Evolutionary conservation across 2,797 vertebrate genomes (phyloP).

Genomic region (Ispidina lecontei): DNA sequence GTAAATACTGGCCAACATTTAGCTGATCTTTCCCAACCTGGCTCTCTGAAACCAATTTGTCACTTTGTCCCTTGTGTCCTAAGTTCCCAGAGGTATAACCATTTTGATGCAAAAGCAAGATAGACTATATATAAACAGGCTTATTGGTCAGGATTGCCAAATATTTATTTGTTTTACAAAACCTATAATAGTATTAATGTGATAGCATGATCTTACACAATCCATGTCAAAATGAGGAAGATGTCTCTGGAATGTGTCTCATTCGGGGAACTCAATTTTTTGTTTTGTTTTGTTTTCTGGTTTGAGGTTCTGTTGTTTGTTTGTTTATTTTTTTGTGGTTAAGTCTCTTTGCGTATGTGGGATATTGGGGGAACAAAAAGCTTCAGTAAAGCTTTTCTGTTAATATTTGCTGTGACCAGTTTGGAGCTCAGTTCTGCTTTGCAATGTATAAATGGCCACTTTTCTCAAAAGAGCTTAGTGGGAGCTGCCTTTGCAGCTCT

Average conservation of each 20-base stretch:
- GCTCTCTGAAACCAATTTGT: neutral
- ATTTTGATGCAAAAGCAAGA: neutral
- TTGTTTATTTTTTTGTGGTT: neutral
- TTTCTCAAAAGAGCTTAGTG: neutral
- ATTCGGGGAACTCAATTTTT: neutral
- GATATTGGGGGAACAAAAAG: neutral
- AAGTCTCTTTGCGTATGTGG: neutral
- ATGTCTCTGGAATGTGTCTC: neutral
- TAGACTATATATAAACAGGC: neutral
- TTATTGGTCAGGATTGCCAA: neutral
- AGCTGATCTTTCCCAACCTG: neutral
- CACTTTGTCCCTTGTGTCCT: neutral
- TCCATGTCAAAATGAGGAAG: neutral
- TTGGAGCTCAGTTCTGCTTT: neutral
- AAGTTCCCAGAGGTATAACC: neutral
- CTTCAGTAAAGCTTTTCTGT: neutral
- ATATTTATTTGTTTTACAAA: neutral
- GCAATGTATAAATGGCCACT: neutral
- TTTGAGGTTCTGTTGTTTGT: no score
- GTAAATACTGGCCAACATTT: neutral
- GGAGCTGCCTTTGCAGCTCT: neutral
- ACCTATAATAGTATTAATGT: neutral
- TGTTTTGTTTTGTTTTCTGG: neutral
- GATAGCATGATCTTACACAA: neutral
- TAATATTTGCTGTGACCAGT: neutral